Evolutionary conservation across 1,140 invertebrate genomes (phyloP).

Genomic region (Zaprionus ghesquierei): DNA sequence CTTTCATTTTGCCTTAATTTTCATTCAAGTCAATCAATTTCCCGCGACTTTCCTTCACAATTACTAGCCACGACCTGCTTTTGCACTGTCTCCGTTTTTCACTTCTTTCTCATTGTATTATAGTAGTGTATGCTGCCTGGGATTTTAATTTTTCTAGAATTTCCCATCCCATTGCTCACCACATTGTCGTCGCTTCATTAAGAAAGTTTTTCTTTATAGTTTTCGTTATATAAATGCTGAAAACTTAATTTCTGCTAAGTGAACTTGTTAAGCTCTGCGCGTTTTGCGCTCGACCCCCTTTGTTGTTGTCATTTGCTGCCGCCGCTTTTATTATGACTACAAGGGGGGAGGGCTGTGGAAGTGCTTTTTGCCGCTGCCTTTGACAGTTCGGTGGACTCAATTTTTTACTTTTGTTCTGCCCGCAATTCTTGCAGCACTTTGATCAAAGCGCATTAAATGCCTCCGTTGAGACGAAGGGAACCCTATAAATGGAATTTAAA

Average conservation of each 20-base stretch:
- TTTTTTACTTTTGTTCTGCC: constrained; percentile 22
- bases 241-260: constrained; percentile 79
- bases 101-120: constrained; percentile 14
- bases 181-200: constrained; percentile 78
- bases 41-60: not conserved
- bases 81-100: not conserved
- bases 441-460: constrained; percentile 61
- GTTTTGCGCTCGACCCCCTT: constrained; percentile 46
- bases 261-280: constrained; percentile 75
- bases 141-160: constrained; percentile 33
- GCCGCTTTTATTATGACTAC: constrained; percentile 53
- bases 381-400: constrained; percentile 56
- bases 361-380: constrained; percentile 36
- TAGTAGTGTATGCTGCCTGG: not conserved
- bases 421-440: not conserved
- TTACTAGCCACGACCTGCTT: not conserved
- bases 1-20: no score
- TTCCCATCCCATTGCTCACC: constrained; percentile 64
- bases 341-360: not conserved
- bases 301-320: constrained; percentile 40
- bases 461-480: constrained; percentile 5
- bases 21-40: no score
- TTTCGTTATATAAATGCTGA: constrained; percentile 78
- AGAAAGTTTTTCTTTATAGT: constrained; percentile 78
- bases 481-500: constrained; percentile 42